Percentiles rank a stretch among this genome's conserved stretches.
Conservation (phyloP, 2,113 vertebrate species). For the Antechinus flavipes region DNA sequence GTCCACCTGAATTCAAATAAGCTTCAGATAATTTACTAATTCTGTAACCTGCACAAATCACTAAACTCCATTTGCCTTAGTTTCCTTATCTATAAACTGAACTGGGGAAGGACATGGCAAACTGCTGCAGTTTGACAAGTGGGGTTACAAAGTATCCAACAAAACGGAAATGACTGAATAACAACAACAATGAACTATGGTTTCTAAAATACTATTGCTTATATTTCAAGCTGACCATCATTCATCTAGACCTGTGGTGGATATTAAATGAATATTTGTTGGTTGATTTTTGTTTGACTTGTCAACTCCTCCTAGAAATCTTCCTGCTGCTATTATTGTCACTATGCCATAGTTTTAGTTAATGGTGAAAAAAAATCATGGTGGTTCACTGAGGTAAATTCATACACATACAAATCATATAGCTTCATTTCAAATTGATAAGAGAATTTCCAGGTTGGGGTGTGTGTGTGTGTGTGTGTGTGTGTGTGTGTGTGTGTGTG, state of each 20-base stretch:
- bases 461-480: neutral
- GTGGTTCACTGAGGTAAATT: neutral
- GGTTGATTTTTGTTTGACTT: neutral
- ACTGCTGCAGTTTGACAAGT: neutral
- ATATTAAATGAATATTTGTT: neutral
- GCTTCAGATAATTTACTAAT: neutral
- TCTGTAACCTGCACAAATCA: neutral
- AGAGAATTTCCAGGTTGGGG: neutral
- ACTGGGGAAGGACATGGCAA: neutral
- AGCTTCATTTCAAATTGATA: neutral
- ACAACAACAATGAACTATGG: neutral
- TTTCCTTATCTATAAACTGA: neutral
- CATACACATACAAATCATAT: neutral
- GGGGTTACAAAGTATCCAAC: neutral
- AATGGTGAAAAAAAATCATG: neutral
- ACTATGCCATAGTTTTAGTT: neutral
- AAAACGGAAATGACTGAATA: neutral
- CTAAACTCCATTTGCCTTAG: neutral
- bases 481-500: neutral
- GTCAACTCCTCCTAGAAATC: slow-evolving; percentile 17
- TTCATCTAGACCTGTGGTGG: neutral
- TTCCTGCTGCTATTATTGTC: neutral
- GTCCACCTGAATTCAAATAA: neutral
- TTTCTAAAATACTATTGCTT: neutral
- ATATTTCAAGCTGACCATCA: neutral